phyloP scores from a whole-genome alignment of 2,797 vertebrate genomes.

The Malurus splendens region DNA sequence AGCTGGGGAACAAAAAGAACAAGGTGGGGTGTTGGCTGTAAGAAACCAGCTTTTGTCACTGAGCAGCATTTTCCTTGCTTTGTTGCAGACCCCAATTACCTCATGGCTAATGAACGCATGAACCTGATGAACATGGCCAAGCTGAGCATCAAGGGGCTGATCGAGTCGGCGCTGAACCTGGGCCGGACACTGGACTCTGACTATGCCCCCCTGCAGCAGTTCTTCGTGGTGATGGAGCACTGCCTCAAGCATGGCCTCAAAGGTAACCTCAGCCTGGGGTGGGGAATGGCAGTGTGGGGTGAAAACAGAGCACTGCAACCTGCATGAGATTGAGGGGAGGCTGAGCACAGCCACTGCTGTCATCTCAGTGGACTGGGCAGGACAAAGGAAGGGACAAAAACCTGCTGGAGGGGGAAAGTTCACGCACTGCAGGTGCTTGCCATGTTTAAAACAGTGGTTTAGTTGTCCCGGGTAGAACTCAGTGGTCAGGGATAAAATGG shows the following conservation, averaged over 20 bases:
- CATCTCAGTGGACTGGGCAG: fast-evolving
- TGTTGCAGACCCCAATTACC: conserved; percentile 92
- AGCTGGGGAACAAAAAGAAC: not conserved
- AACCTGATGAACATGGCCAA: conserved; percentile 99
- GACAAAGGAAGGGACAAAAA: not conserved
- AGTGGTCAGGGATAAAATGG: not conserved
- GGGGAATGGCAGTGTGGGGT: fast-evolving
- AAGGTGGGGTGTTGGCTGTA: fast-evolving
- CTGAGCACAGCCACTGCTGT: not conserved
- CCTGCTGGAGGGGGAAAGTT: too few relatives aligned
- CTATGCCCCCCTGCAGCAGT: conserved; percentile 96
- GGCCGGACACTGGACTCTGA: conserved; percentile 94
- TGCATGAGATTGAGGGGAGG: fast-evolving
- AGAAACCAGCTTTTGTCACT: not conserved
- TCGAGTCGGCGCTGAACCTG: conserved; percentile 94
- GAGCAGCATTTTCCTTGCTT: not conserved
- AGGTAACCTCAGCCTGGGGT: conserved; percentile 66
- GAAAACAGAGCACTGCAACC: not conserved
- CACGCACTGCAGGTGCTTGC: not conserved
- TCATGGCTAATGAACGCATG: conserved; percentile 95
- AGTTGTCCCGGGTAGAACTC: fast-evolving
- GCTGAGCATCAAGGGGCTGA: conserved; percentile 96
- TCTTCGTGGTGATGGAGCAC: conserved; percentile 98
- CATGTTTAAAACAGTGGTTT: fast-evolving
- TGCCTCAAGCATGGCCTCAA: conserved; percentile 96